Evolutionary conservation across 2,113 vertebrate species (phyloP), one percentile per base, ranked within the genome.

Genomic region (Catharus minimus): DNA sequence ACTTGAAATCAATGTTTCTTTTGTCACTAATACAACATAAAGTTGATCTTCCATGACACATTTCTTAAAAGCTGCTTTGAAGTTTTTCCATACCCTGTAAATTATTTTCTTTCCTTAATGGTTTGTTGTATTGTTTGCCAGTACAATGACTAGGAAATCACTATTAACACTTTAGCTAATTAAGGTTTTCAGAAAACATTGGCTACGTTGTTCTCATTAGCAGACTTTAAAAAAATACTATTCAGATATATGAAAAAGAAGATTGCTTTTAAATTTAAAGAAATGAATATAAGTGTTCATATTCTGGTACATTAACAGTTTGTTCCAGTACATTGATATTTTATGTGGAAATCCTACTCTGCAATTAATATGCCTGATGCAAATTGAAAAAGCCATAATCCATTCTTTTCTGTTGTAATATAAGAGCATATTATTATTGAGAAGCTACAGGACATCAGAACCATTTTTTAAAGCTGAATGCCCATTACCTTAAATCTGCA

Each of bases 271-370:
- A 98, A 97, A 97, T 95, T 93, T 97, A 84, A 90, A 97, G 93
- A 97, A 98, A 96, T 94, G 84, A 97, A 95, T 95, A 79, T 89
- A 95, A 97, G 94, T 94, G 94, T 97, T 97, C 96, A 95, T 97
- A 98, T 97, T 97, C 98, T 97, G 95, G 93, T 96, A 97, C 97
- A 97, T 98, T 98, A 98, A 97, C 95, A 96, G 97, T 97, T 98
- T 97, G 97, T 98, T 98, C 97, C 98, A 97, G 95, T 97, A 97
- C 97, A 98, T 97, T 97, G 97, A 95, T 96, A 97, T 97, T 98
- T 98, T 97, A 98, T 97, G 96, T 96, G 94, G 94, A 97, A 98
- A 94, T 93, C 94, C 95, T 97, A 94, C 95, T 98, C 96, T 96
- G 94, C 97, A 98, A 98, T 98, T 98, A 98, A 97, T 98, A 98